phyloP scores from a whole-genome alignment of 2,797 vertebrate genomes.

The Sebastes hubbsi region DNA sequence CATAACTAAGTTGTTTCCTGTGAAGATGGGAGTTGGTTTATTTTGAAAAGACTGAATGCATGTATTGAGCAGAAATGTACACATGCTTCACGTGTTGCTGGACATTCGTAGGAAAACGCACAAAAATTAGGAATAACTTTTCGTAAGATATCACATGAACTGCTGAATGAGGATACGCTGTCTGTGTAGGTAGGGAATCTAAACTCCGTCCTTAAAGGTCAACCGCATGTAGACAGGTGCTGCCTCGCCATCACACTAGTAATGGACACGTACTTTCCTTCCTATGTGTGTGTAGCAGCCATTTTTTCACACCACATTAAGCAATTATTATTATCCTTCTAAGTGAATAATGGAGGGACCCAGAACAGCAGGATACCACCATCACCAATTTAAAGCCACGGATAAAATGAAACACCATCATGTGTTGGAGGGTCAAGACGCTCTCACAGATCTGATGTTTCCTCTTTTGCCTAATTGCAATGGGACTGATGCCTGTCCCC shows the following conservation, averaged over 20 bases:
- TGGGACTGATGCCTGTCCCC: background rate
- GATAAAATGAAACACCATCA: constrained; percentile 51
- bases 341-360: constrained; percentile 53
- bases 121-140: too few relatives aligned
- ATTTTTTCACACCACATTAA: constrained; percentile 63
- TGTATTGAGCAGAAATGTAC: too few relatives aligned
- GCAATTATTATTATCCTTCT: constrained; percentile 57
- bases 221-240: background rate
- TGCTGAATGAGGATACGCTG: too few relatives aligned
- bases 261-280: constrained; percentile 20
- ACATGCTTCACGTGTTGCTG: too few relatives aligned
- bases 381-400: constrained; percentile 56
- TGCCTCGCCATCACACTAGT: background rate
- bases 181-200: background rate
- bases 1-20: too few relatives aligned
- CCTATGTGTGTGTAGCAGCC: constrained; percentile 19
- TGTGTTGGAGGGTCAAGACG: constrained; percentile 48
- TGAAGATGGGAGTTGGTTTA: too few relatives aligned
- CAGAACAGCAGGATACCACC: constrained; percentile 57
- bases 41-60: too few relatives aligned
- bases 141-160: too few relatives aligned
- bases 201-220: background rate
- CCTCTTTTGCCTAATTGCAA: constrained; percentile 33
- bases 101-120: too few relatives aligned
- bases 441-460: constrained; percentile 32